Evolutionary conservation across 2,797 vertebrate species (phyloP).

Genomic region (Neoniphon sammara): DNA sequence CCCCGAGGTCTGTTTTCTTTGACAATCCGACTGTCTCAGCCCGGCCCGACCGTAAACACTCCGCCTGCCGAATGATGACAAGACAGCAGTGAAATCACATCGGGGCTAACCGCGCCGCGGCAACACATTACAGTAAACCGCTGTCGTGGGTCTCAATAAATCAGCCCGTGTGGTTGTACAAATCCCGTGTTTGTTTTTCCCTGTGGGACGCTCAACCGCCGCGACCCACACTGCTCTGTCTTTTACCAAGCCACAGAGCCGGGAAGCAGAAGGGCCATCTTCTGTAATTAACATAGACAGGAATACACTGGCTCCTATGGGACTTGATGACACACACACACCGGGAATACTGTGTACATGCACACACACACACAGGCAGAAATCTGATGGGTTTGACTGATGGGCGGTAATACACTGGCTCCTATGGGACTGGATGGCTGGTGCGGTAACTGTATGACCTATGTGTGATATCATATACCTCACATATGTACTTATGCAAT

Average conservation of each 20-base stretch:
- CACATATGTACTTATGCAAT: no score
- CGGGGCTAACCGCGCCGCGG: constrained; percentile 34
- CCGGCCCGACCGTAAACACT: constrained; percentile 17
- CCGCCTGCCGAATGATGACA: constrained; percentile 40
- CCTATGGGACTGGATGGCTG: constrained; percentile 14
- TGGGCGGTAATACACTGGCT: constrained; percentile 18
- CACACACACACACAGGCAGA: constrained; percentile 12
- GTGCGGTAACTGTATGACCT: neutral
- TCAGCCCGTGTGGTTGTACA: constrained; percentile 37
- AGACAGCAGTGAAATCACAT: constrained; percentile 14
- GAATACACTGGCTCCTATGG: constrained; percentile 49
- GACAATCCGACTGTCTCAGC: neutral
- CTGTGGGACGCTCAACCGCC: constrained; percentile 32
- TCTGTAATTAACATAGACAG: constrained; percentile 53
- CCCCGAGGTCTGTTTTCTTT: constrained; percentile 19
- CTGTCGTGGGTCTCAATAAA: constrained; percentile 37
- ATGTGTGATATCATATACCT: no score
- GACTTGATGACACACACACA: constrained; percentile 17
- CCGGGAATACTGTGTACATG: no score
- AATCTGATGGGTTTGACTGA: neutral
- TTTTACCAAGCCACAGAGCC: constrained; percentile 19
- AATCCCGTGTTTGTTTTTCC: constrained; percentile 58
- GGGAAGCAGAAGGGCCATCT: constrained; percentile 22
- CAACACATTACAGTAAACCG: constrained; percentile 42
- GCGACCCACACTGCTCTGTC: constrained; percentile 36